Conservation (phyloP, 2,888 invertebrate species). For the Troides oblongomaculatus region DNA sequence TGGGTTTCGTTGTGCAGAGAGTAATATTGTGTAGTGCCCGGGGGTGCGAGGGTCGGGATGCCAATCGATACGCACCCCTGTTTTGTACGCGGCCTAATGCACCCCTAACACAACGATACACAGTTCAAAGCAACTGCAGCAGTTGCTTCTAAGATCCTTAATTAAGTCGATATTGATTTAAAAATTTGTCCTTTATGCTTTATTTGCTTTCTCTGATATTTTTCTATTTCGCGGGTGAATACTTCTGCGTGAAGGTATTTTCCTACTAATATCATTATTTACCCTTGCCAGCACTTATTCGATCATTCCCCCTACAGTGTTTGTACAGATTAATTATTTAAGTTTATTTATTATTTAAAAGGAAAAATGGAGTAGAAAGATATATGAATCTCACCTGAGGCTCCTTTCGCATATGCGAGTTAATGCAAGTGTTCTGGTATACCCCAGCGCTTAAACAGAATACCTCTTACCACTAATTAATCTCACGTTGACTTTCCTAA, state of each 20-base stretch:
- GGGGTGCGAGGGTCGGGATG: constrained; percentile 45
- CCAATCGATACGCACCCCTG: constrained; percentile 76
- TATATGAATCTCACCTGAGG: no score
- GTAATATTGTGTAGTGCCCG: constrained; percentile 60
- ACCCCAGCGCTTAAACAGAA: neutral
- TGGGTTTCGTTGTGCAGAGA: constrained; percentile 53
- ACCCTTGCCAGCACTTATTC: no score
- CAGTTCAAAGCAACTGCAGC: constrained; percentile 37
- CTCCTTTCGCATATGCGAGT: neutral
- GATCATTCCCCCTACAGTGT: no score
- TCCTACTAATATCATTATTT: no score
- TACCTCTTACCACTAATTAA: neutral
- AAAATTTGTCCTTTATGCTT: constrained; percentile 5
- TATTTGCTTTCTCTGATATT: neutral
- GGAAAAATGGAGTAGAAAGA: neutral
- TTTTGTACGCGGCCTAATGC: constrained; percentile 59
- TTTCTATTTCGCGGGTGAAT: neutral
- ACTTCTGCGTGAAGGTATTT: no score
- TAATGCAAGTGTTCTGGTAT: neutral
- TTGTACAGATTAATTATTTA: neutral
- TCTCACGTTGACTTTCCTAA: neutral
- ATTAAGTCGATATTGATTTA: constrained; percentile 31
- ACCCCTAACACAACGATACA: constrained; percentile 51
- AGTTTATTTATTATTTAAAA: neutral
- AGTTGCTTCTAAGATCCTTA: constrained; percentile 31